Percentiles rank a stretch among this genome's conserved stretches.
phyloP scores from a whole-genome alignment of 2,888 invertebrate species.

The Pachymerium ferrugineum region DNA sequence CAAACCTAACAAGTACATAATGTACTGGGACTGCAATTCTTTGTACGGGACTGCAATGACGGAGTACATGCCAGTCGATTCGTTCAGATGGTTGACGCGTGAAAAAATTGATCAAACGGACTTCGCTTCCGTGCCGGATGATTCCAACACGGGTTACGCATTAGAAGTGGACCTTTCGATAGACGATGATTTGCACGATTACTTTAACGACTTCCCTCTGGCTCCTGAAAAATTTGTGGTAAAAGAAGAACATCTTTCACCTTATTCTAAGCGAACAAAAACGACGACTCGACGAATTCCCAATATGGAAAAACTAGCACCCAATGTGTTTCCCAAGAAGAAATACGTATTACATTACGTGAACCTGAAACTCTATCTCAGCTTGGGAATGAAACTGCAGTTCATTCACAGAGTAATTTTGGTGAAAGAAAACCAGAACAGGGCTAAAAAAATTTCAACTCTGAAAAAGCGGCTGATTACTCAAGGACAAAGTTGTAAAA shows the following conservation, averaged over 20 bases:
- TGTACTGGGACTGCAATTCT: not conserved
- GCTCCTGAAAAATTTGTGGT: not conserved
- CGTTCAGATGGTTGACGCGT: not conserved
- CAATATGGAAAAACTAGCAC: too few relatives aligned
- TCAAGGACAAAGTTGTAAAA: too few relatives aligned
- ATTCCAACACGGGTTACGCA: not conserved
- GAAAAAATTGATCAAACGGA: not conserved
- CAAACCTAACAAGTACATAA: too few relatives aligned
- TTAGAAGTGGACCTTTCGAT: not conserved
- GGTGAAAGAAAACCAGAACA: too few relatives aligned
- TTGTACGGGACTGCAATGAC: not conserved
- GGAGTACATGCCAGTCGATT: not conserved
- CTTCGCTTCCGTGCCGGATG: not conserved
- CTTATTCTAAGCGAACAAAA: too few relatives aligned
- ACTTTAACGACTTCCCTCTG: not conserved
- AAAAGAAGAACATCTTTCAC: not conserved
- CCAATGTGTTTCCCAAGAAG: not conserved
- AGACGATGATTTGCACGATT: not conserved
- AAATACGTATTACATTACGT: not conserved
- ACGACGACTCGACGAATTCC: too few relatives aligned
- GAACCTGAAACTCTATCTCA: not conserved
- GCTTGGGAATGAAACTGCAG: too few relatives aligned
- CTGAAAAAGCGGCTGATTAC: too few relatives aligned
- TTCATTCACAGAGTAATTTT: too few relatives aligned
- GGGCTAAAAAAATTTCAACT: too few relatives aligned